Base-by-base conservation (phyloP, 2,888 invertebrate genomes). In the Drosophila nr. medialis region DNA sequence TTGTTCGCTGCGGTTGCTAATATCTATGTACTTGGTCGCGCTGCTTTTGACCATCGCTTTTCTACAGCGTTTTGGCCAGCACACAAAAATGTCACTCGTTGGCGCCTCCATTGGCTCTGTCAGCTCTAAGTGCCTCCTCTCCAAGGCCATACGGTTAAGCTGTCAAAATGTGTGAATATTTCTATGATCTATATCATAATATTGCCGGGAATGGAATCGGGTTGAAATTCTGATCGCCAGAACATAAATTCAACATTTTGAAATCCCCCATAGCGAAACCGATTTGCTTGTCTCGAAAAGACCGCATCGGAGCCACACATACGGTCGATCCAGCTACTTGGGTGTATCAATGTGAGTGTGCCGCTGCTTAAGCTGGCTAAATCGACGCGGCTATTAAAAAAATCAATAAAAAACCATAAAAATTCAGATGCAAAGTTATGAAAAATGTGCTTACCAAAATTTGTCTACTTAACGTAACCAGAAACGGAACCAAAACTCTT, bases 1-100 rank as follows among this genome's bases (percentile, higher is more conserved):
- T 75, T 42, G 45, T 55, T 61, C 32, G 34, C 36, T 59, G 71
- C n/a, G 56, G 55, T 53, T 74, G 38, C 13, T 10, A 55, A 55
- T 51, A 32, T 36, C 15, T 38, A 4, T 32, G 21, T 42, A 18
- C 18, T 36, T 36, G 36, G 18, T 36, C 7, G 18, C 18, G 36
- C 36, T 36, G 36, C 29, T 61, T 58, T 59, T 42, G 53, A 53
- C 40, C 64, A 63, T 45, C 30, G 30, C 30, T 30, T 30, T 10
- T 30, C 8, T 0, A 30, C 30, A 10, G 30, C 30, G 10, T 32
- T 32, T 32, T 32, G 11, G 32, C 10, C 62, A 42, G 21, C 21
- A 42, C 42, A 65, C 36, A 63, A 30, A 15, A 29, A 30, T 54
- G 38, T 48, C 66, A 63, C 48, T 49, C 54, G 32, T 54, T 32